These are phyloP conservation scores for Himalopsyche japonica DNA, from an alignment of 2,888 invertebrate genomes.

Conservation along the genomic window DNA sequence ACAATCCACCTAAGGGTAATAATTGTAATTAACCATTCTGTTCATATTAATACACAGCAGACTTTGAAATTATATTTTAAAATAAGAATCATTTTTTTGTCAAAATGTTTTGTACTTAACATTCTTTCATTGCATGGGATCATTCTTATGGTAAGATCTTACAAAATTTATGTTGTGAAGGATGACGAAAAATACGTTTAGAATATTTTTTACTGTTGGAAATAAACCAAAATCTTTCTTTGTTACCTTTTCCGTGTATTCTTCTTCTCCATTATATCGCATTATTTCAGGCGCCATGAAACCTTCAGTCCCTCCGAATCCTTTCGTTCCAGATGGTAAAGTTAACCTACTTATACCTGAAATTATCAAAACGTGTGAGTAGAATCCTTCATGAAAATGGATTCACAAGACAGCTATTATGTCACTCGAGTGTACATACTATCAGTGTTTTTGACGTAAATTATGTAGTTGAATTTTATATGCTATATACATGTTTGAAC, in stretches of 20 bases:
- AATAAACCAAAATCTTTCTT: not conserved
- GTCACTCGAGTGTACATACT: too few relatives aligned
- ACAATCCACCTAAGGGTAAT: slow-evolving; percentile 79
- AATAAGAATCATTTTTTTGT: too few relatives aligned
- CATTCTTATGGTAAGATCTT: not conserved
- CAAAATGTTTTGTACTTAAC: too few relatives aligned
- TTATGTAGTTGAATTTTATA: too few relatives aligned
- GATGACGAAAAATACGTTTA: too few relatives aligned
- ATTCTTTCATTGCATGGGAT: too few relatives aligned
- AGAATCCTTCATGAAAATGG: too few relatives aligned
- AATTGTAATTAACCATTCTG: not conserved
- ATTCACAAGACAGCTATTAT: too few relatives aligned
- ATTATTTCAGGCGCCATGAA: slow-evolving; percentile 99
- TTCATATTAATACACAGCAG: not conserved
- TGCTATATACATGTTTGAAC: too few relatives aligned
- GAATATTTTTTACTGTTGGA: not conserved
- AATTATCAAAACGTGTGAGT: not conserved
- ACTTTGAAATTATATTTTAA: too few relatives aligned
- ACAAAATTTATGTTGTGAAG: not conserved
- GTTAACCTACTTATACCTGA: slow-evolving; percentile 83
- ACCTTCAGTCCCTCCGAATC: slow-evolving; percentile 98
- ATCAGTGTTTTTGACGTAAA: too few relatives aligned
- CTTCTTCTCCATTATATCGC: slow-evolving; percentile 96
- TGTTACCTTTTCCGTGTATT: slow-evolving; percentile 93
- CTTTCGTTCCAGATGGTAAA: slow-evolving; percentile 90